These are phyloP conservation scores for Coleophora deauratella DNA, from an alignment of 2,888 invertebrate genomes.

Conservation along the genomic window DNA sequence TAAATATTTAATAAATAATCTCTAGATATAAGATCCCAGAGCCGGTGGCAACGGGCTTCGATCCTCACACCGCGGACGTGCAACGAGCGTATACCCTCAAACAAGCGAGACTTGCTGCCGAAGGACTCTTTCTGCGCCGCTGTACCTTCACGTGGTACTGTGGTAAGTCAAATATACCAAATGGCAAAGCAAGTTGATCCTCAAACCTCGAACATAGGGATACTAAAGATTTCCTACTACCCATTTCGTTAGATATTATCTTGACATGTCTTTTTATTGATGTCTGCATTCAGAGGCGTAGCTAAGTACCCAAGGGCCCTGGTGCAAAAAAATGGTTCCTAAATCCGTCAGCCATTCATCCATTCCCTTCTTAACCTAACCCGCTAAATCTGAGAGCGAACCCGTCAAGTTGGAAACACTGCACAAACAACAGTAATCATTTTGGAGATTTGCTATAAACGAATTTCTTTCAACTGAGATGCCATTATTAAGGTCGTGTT, in stretches of 20 bases:
- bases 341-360: not conserved
- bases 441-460: too few species aligned
- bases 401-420: too few species aligned
- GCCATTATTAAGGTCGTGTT: not conserved
- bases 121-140: constrained; percentile 45
- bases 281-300: not conserved
- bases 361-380: too few species aligned
- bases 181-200: not conserved
- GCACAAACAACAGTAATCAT: not conserved
- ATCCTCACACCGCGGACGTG: constrained; percentile 36
- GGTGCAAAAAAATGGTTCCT: too few species aligned
- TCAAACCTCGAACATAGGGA: too few species aligned
- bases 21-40: constrained; percentile 29
- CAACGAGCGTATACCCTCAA: constrained; percentile 26
- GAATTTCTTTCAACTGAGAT: too few species aligned
- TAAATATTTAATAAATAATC: too few species aligned
- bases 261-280: too few species aligned
- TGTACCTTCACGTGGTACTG: constrained; percentile 34
- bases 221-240: not conserved
- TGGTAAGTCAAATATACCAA: constrained; percentile 29
- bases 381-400: too few species aligned
- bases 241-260: not conserved
- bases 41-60: constrained; percentile 46
- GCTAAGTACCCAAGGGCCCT: too few species aligned
- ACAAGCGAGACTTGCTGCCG: constrained; percentile 26